A percentile compares a stretch with the other conserved stretches of the same genome.
These are phyloP conservation scores for Esox lucius DNA, from an alignment of 2,797 vertebrate genomes.

Conservation along the genomic window DNA sequence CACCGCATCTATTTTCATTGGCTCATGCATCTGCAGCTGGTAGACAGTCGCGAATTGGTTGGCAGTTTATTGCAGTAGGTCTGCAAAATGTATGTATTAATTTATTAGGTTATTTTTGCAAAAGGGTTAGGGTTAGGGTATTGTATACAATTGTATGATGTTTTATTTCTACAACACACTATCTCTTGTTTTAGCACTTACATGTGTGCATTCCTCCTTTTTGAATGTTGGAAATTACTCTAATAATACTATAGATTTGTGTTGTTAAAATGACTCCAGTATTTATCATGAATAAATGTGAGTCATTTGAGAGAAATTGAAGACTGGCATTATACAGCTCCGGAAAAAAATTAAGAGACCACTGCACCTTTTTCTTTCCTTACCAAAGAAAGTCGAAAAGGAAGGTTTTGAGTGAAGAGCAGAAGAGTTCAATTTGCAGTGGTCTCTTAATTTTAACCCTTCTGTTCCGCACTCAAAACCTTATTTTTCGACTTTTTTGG, in stretches of 20 bases:
- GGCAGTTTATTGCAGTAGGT: slow-evolving; percentile 21
- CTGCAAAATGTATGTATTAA: neutral
- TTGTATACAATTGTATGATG: neutral
- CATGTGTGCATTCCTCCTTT: neutral
- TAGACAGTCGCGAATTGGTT: slow-evolving; percentile 10
- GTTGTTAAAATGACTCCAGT: too few relatives aligned
- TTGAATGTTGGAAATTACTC: too few relatives aligned
- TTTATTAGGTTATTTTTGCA: neutral
- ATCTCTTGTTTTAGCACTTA: neutral
- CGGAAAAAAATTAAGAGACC: too few relatives aligned
- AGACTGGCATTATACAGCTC: neutral
- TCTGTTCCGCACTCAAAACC: too few relatives aligned
- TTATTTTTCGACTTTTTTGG: too few relatives aligned
- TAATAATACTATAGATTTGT: too few relatives aligned
- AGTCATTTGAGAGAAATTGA: neutral
- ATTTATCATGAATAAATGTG: neutral
- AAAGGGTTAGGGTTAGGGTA: too few relatives aligned
- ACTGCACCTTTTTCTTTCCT: too few relatives aligned
- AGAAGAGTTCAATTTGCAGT: too few relatives aligned
- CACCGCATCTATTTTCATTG: slow-evolving; percentile 49
- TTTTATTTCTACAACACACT: neutral
- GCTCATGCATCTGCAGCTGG: slow-evolving; percentile 14
- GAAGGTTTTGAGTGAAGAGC: too few relatives aligned
- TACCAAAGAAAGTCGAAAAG: too few relatives aligned
- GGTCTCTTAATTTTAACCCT: too few relatives aligned